Evolutionary conservation across 2,888 invertebrate genomes (phyloP), one percentile per base, ranked within the genome.

Genomic region (Hydropsyche betteni): DNA sequence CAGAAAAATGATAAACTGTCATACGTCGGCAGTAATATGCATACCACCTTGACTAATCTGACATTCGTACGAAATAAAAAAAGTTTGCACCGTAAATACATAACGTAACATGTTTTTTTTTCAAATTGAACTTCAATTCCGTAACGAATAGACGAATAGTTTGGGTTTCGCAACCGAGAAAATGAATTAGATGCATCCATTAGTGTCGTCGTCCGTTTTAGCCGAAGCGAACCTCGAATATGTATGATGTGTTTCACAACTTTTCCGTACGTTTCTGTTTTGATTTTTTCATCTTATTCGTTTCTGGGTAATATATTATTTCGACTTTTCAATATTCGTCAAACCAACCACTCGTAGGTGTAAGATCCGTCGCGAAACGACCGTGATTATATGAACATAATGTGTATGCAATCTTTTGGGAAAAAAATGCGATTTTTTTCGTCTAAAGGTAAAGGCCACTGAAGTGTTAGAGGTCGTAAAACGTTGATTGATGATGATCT

Each of bases 161-260:
- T 52, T 52, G n/a, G 12, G n/a, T 70, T 70, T 70, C 70, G 70
- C 16, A 70, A 70, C 53, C 44, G 34, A 51, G 52, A 53, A 70
- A 70, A 70, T 70, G 70, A 70, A 70, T 70, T 70, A 33, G 70
- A 70, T 70, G 52, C 70, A 70, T 70, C 53, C 70, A 70, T 70
- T 70, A 70, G 70, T 70, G 70, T 70, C 53, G 53, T 53, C 53
- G 16, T 33, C 8, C 34, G 34, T 16, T 14, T 53, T 52, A 14
- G 64, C 12, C 24, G 33, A 24, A 33, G 61, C 33, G 33, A 61
- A 61, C 61, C 7, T 24, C 61, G 50, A 69, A 69, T 16, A 69
- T 69, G 12, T 24, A 24, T 24, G 2, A 24, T 24, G 24, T 24
- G 33, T 70, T 70, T 70, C 70, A 53, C 53, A 51, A 70, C 52